These are phyloP conservation scores for Euphonia xanthogaster DNA, from an alignment of 2,797 vertebrate species.

Conservation along the genomic window DNA sequence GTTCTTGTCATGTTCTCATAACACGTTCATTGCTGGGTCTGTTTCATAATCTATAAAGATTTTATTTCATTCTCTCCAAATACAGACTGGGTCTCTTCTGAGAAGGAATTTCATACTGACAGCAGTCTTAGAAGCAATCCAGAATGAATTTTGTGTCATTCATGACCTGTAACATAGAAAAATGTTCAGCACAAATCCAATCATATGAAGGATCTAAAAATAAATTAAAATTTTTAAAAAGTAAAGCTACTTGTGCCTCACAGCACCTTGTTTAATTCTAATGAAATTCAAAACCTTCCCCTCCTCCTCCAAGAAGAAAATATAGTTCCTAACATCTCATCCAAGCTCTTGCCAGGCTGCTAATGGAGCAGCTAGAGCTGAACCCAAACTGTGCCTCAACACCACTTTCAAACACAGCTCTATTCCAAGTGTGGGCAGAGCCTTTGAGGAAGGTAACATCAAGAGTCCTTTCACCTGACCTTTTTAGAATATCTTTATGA, in stretches of 20 bases:
- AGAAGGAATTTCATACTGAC: neutral
- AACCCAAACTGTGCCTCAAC: constrained; percentile 17
- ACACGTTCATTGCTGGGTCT: neutral
- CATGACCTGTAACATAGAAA: neutral
- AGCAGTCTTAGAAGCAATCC: neutral
- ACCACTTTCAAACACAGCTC: neutral
- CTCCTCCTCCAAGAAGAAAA: neutral
- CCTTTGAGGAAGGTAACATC: neutral
- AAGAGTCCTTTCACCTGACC: constrained; percentile 7
- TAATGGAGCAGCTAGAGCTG: neutral
- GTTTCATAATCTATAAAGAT: neutral
- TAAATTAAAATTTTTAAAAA: neutral
- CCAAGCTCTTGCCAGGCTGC: constrained; percentile 1
- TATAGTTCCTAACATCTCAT: neutral
- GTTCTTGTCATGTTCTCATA: neutral
- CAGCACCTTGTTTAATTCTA: neutral
- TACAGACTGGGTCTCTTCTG: neutral
- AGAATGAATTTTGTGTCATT: neutral
- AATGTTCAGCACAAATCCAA: neutral
- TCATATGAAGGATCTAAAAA: neutral
- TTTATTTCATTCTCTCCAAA: neutral
- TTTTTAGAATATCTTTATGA: neutral
- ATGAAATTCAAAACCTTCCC: neutral
- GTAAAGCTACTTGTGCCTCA: neutral
- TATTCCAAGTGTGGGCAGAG: neutral